Evolutionary conservation across 2,113 vertebrate species (phyloP), one percentile per base, ranked within the genome.

Genomic region (Gasterosteus aculeatus): DNA sequence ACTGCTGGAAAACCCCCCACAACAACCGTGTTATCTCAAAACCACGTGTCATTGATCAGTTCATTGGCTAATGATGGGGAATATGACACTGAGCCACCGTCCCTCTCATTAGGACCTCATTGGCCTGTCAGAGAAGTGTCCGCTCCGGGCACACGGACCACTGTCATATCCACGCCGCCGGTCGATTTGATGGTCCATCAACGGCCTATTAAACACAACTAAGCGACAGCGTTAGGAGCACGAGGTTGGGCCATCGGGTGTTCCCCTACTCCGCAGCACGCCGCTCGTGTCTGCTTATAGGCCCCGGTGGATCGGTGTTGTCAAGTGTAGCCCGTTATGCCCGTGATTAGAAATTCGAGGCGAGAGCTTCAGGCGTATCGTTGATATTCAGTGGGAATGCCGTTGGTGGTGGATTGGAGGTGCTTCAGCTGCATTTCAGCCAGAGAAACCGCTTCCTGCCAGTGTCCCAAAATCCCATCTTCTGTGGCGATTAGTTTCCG

Each of bases 141-240:
- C 86, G 77, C 82, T 85, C 83, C 72, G 79, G 70, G 80, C 86
- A 68, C 83, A 68, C 65, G 11, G 73, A 80, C 49, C 87, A 67
- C 88, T 80, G 89, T 93, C 90, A 92, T 92, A 87, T 88, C 85
- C 89, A 88, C 81, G 59, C 78, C 65, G 82, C 83, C 74, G 87
- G 83, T 92, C 89, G 87, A 93, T 92, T 26, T 88, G 88, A 93
- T 90, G 86, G 86, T 80, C 89, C 83, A 91, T 93, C 92, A 92
- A 91, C 88, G 81, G 88, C 91, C 92, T 89, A 89, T 93, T 93
- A 92, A 92, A 92, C 87, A 84, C 69, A 67, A 84, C 89, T 89
- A 87, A 90, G 87, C 82, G 82, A 89, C 87, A 86, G 89, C 78
- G 89, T 87, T 83, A 58, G 84, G 83, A 89, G 83, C 63, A 85